phyloP scores from a whole-genome alignment of 1,140 invertebrate genomes.

The Drosophila burlai region DNA sequence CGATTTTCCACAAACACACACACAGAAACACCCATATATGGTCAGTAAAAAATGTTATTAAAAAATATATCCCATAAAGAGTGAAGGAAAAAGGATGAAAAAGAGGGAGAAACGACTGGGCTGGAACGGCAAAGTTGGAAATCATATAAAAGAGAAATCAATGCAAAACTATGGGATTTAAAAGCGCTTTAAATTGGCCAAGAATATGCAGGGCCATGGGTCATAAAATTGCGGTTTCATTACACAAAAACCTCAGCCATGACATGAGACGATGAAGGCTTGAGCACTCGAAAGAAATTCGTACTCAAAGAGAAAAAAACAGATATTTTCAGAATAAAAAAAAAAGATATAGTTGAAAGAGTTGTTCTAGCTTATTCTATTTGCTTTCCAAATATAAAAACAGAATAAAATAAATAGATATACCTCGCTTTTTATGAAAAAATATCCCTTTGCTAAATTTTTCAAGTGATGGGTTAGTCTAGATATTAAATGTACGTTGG shows the following conservation, averaged over 20 bases:
- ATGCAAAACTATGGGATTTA: conserved; percentile 78
- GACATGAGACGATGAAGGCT: conserved; percentile 27
- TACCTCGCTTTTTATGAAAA: no score
- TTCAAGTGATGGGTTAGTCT: neutral
- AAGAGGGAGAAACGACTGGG: neutral
- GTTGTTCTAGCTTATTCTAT: neutral
- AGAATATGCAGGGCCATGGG: conserved; percentile 76
- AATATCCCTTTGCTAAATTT: neutral
- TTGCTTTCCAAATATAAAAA: neutral
- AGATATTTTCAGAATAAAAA: neutral
- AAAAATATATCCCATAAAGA: conserved; percentile 66
- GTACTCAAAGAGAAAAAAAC: neutral
- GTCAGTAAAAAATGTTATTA: conserved; percentile 68
- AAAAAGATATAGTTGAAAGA: neutral
- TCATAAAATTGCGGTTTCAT: conserved; percentile 75
- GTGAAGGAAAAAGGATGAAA: conserved; percentile 16
- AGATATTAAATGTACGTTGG: conserved; percentile 37
- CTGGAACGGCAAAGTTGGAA: conserved; percentile 56
- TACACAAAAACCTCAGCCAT: conserved; percentile 50
- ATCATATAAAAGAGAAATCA: conserved; percentile 78
- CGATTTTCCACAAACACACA: conserved; percentile 56
- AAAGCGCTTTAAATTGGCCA: conserved; percentile 75
- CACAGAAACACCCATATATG: conserved; percentile 39
- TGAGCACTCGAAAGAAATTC: conserved; percentile 2
- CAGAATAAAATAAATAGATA: neutral